Evolutionary conservation across 2,888 invertebrate species (phyloP), one percentile per base, ranked within the genome.

Genomic region (Dolichomitus sp.): DNA sequence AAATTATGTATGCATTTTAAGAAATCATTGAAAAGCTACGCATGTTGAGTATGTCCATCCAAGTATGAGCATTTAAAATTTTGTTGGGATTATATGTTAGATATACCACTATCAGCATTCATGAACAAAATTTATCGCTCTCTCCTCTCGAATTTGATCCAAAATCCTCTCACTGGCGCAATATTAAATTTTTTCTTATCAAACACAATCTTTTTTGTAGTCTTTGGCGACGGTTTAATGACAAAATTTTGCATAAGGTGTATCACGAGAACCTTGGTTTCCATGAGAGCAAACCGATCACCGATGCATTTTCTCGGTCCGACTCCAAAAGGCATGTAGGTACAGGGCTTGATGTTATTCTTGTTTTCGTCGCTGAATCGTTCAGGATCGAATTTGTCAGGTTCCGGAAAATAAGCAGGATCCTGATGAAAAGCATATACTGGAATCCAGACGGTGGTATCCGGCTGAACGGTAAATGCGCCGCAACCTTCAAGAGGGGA

Each of bases 191-290:
- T 65, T 4, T 63, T 30, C 9, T 66, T 77, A 9, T 54, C 19
- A 33, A 80, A 83, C 6, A 83, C 84, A 2, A 94, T 89, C 0
- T 94, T 94, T 6, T 94, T 92, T 0, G 84, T 30, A 0, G 94
- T 94, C 83, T 93, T 94, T 4, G 89, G 87, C 14, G 92, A 91
- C 52, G 93, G 94, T 3, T 78, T 75, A 12, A 87, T 30, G 2
- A 57, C 33, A 61, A 86, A 87, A 33, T 81, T 77, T 4, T 45
- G 74, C 40, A 86, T 12, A 12, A 86, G 57, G 57, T 81, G 79
- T 2, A 54, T 57, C 6, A 87, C 23, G 52, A 87, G 59, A 48
- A 85, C 61, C 50, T 85, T 85, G 12, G 81, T 76, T 48, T 83
- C 83, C 85, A 85, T 84, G 42, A 82, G 61, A 0, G 80, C 86